Evolutionary conservation across 2,797 vertebrate genomes (phyloP).

Genomic region (Naso thynnoides): DNA sequence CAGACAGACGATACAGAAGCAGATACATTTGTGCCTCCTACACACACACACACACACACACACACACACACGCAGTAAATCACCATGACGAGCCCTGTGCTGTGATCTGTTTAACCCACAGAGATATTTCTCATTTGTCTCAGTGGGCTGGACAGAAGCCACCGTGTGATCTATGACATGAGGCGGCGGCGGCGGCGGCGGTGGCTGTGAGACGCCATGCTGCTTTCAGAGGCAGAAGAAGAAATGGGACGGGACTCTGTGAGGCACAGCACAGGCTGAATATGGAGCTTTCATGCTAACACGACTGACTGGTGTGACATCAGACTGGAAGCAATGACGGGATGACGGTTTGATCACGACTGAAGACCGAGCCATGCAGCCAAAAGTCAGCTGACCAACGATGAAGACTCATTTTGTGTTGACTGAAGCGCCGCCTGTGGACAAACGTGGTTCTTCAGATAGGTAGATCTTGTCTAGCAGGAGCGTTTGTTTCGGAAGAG

Average conservation of each 20-base stretch:
- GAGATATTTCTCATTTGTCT: slow-evolving; percentile 67
- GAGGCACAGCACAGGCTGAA: background rate
- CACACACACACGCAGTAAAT: slow-evolving; percentile 23
- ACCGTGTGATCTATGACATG: slow-evolving; percentile 24
- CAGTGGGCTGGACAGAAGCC: slow-evolving; percentile 18
- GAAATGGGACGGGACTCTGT: background rate
- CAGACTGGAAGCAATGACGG: no score
- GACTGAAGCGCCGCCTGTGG: no score
- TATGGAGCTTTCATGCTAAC: background rate
- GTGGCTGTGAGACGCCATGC: background rate
- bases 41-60: slow-evolving; percentile 42
- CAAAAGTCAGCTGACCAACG: no score
- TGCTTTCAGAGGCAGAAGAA: background rate
- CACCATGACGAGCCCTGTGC: slow-evolving; percentile 5
- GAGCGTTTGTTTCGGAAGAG: no score
- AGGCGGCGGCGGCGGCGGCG: background rate
- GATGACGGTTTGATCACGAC: no score
- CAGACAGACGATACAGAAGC: slow-evolving; percentile 37
- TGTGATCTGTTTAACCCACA: slow-evolving; percentile 64
- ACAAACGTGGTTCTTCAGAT: no score
- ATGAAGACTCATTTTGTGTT: no score
- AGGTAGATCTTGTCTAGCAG: no score
- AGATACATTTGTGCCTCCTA: slow-evolving; percentile 9
- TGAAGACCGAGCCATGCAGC: no score
- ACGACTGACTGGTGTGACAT: background rate